Base-by-base conservation (phyloP, 2,888 invertebrate species). In the Rambutsinella grinnellia region DNA sequence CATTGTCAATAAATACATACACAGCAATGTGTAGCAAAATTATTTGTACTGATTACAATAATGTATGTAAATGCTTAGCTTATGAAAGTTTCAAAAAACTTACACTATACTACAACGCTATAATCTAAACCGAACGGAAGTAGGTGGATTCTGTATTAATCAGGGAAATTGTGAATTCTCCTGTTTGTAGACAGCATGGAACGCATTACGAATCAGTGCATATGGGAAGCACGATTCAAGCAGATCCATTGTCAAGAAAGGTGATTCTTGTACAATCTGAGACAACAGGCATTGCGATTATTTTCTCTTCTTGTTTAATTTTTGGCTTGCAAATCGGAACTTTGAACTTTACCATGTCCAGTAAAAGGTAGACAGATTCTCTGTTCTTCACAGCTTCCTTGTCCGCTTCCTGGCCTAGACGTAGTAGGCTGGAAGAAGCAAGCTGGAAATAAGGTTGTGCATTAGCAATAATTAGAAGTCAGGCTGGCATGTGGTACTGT, bases 171-270 rank as follows among this genome's bases (percentile, higher is more conserved):
- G 76, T 13, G 78, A 61, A 65, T 78, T 79, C 86, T 95, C 95
- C 85, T 94, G 92, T 87, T 96, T 95, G 87, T 96, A 95, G 78
- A 97, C 96, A 85, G 94, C 95, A 87, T 99, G 97, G 89, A 97
- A 99, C 85, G 99, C 97, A 86, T 99, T 99, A 75, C 99, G 91
- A 85, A 99, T 94, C 63, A 99, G 90, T 23, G 97, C 97, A 86
- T 99, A 99, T 0, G 99, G 99, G 87, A 99, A 99, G 87, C 99
- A 99, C 13, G 97, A 97, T 87, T 99, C 99, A 82, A 99, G 88
- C 81, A 99, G 90, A 89, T 99, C 99, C 97, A 98, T 98, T 0
- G 99, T 99, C 24, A 99, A 90, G 88, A 97, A 99, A 15, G 98
- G 97, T 15, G 97, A 99, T 87, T 98, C 96, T 87, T 98, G 96